phyloP scores from a whole-genome alignment of 2,113 vertebrate species.

The Ia io region DNA sequence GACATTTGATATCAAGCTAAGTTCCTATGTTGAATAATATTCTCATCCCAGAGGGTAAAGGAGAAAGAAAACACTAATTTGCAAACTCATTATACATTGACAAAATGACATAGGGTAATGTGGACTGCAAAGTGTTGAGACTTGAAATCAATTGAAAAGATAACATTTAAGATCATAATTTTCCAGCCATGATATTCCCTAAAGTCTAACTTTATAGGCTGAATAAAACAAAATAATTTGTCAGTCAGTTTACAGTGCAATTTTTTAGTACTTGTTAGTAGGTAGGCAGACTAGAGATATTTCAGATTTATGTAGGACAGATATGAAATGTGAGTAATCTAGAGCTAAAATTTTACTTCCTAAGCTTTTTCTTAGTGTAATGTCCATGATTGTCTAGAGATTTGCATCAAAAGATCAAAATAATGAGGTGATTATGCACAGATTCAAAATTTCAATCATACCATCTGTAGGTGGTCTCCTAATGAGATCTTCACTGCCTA shows the following conservation, averaged over 20 bases:
- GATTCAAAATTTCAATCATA: slow-evolving; percentile 65
- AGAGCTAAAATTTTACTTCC: not conserved
- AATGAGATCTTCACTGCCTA: slow-evolving; percentile 53
- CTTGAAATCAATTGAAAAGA: not conserved
- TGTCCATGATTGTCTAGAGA: slow-evolving; percentile 45
- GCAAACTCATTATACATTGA: not conserved
- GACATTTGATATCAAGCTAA: not conserved
- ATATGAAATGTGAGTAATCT: slow-evolving; percentile 11
- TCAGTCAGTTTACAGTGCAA: not conserved
- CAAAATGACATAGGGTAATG: not conserved
- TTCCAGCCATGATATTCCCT: not conserved
- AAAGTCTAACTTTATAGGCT: not conserved
- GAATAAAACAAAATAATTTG: not conserved
- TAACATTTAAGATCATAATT: not conserved
- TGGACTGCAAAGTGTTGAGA: not conserved
- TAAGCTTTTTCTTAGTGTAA: slow-evolving; percentile 15
- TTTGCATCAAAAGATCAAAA: slow-evolving; percentile 69
- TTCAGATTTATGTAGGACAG: not conserved
- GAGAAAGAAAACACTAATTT: not conserved
- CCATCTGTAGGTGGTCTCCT: slow-evolving; percentile 62
- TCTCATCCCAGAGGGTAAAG: not conserved
- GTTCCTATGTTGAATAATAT: not conserved
- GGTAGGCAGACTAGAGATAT: not conserved
- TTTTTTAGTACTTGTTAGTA: not conserved
- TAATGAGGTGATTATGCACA: slow-evolving; percentile 69